Evolutionary conservation across 2,888 invertebrate species (phyloP).

Genomic region (Diaphora mendica): DNA sequence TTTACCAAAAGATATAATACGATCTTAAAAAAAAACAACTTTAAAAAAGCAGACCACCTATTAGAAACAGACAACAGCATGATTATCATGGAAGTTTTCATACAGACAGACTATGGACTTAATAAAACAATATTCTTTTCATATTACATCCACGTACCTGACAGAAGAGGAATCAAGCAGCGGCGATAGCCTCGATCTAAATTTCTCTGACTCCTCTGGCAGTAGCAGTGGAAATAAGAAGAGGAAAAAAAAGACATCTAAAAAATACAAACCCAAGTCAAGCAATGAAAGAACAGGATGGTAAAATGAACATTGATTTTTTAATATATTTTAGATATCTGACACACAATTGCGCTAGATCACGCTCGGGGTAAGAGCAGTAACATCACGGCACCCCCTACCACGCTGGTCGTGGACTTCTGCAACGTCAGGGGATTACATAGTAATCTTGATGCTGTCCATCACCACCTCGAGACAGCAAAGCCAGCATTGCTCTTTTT

Average conservation of each 20-base stretch:
- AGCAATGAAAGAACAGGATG: constrained; percentile 67
- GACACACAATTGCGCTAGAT: no score
- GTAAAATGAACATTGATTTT: constrained; percentile 41
- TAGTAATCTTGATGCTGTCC: no score
- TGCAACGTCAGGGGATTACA: no score
- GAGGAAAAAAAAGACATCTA: constrained; percentile 8
- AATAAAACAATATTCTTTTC: neutral
- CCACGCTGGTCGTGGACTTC: no score
- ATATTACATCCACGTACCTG: neutral
- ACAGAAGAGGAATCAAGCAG: neutral
- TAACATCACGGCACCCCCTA: no score
- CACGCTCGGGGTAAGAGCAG: no score
- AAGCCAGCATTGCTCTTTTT: no score
- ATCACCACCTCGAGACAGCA: no score
- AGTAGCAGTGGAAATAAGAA: constrained; percentile 1
- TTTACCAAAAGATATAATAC: neutral
- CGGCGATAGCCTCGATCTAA: neutral
- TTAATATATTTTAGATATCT: neutral
- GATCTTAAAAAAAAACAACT: no score
- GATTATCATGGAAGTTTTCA: neutral
- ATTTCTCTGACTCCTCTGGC: neutral
- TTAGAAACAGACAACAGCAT: neutral
- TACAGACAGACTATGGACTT: neutral
- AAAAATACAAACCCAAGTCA: constrained; percentile 50
- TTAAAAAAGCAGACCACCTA: no score